Base-by-base conservation (phyloP, 1,140 invertebrate species). In the Glossosoma conforme region DNA sequence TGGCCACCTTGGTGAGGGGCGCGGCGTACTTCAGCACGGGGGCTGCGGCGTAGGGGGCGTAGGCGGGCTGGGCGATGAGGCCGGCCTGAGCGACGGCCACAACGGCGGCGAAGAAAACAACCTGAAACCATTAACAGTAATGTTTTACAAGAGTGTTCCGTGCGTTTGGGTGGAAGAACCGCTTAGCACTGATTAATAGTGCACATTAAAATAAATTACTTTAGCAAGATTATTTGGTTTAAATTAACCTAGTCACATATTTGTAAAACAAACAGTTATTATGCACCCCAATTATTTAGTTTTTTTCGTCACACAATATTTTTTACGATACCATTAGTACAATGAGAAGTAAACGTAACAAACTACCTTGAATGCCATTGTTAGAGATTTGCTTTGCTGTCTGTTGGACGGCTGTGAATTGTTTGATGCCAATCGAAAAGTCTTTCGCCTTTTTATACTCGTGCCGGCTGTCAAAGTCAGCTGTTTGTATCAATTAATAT, bases 91-190 rank as follows among this genome's bases (percentile, higher is more conserved):
- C 44, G 5, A 64, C 64, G 4, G 73, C 70, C 36, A 75, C 58
- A 21, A 72, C 49, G 28, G 67, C 64, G 54, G 67, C 66, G 56
- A 77, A 55, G 20, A 64, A 56, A 43, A 76, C 40, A 33, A 78
- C 64, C 76, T 78, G 60, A 2, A 59, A 59, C 58, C 36, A 60
- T 55, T 15, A 24, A n/a, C 11, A n/a, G n/a, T n/a, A n/a, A n/a
- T n/a, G n/a, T n/a, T n/a, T n/a, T n/a, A n/a, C n/a, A n/a, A n/a
- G n/a, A n/a, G 11, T 2, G 4, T 38, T 11, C 36, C 15, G 2
- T 11, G 14, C 14, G 33, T 8, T 6, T 28, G n/a, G 25, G 25
- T n/a, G n/a, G n/a, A 28, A 8, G 25, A 28, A 8, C 6, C n/a
- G 6, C 25, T n/a, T 8, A n/a, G 25, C 6, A 28, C 25, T 28